Base-by-base conservation (phyloP, 2,797 vertebrate species). In the Oreochromis grahami region DNA sequence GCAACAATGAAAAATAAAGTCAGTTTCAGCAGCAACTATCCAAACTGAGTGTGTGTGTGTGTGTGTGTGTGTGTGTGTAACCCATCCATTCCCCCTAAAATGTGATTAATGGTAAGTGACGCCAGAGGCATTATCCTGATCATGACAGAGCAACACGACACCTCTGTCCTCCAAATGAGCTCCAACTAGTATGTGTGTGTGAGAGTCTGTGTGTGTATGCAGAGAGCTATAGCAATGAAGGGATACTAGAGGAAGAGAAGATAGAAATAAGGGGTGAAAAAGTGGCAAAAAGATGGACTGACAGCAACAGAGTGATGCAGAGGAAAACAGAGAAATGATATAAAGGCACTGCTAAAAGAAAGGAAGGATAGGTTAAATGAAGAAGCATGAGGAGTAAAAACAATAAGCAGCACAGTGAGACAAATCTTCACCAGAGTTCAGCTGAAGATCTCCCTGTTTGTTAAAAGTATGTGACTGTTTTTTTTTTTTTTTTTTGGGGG, bases 91-190 rank as follows among this genome's bases (percentile, higher is more conserved):
- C 80, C 78, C 81, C 32, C 77, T 63, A 80, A 77, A 91, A 88
- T 82, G 85, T 89, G 90, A 90, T 87, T 87, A 89, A 93, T 89
- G 85, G 51, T 87, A 87, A 87, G 89, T 89, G 90, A 89, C 83
- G 84, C 90, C 79, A 88, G 84, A 88, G 78, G 84, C 86, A 87
- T 93, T 91, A 89, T 86, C 83, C 86, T 88, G 88, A 92, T 92
- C 82, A 92, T 91, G 88, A 90, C 88, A 79, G 89, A 90, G 91
- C 80, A 90, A 88, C 84, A 81, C 53, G 15, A 88, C 84, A 89
- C 90, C 87, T 86, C 80, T 81, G 84, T 89, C 87, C 83, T 90
- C 85, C 53, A 86, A 90, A 92, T 86, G 85, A 84, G 85, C 68
- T 77, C 56, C 72, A 68, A 51, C 84, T 83, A 21, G 32, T 72